Evolutionary conservation across 2,888 invertebrate species (phyloP).

Genomic region (Cryptocephalus moraei): DNA sequence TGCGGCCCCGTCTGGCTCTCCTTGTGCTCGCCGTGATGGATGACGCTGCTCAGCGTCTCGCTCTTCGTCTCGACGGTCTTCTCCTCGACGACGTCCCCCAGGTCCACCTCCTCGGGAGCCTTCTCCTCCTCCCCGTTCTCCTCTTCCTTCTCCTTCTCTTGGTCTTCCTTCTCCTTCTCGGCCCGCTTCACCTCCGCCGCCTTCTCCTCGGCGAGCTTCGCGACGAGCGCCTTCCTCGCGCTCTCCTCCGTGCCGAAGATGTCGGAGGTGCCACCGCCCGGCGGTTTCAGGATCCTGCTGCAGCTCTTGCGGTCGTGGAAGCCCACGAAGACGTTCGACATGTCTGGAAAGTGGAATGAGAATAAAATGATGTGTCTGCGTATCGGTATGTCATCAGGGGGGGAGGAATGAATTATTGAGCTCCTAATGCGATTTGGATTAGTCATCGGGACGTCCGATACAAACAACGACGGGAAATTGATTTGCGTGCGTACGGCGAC

Average conservation of each 20-base stretch:
- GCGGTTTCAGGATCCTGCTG: slow-evolving; percentile 19
- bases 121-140: background rate
- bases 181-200: slow-evolving; percentile 3
- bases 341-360: slow-evolving; percentile 1
- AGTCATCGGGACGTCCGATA: too few relatives aligned
- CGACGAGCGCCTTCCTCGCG: background rate
- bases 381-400: too few relatives aligned
- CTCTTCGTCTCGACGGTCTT: background rate
- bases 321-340: slow-evolving; percentile 20
- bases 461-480: too few relatives aligned
- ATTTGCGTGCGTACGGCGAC: too few relatives aligned
- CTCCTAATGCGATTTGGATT: too few relatives aligned
- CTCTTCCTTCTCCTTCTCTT: slow-evolving; percentile 1
- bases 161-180: background rate
- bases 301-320: slow-evolving; percentile 18
- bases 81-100: background rate
- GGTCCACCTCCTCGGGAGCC: background rate
- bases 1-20: slow-evolving; percentile 5
- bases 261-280: slow-evolving; percentile 20
- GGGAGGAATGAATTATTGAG: too few relatives aligned
- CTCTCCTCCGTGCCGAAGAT: slow-evolving; percentile 14
- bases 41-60: slow-evolving; percentile 12
- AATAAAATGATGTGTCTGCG: background rate
- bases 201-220: background rate
- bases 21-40: slow-evolving; percentile 14